phyloP scores from a whole-genome alignment of 2,888 invertebrate genomes.

The Drosophila phalerata region DNA sequence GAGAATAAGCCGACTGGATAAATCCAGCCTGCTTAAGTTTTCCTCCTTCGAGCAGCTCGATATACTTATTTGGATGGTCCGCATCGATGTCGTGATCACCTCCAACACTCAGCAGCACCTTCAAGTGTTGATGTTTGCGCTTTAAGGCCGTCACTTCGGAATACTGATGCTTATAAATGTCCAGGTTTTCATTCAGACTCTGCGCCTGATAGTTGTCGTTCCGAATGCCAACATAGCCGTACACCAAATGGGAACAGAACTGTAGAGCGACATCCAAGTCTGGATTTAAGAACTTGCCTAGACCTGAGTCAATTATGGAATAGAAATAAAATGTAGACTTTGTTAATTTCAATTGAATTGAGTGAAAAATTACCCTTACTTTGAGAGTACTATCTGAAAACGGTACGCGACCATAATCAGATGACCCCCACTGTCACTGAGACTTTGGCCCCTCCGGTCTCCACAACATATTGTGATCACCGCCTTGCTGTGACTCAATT shows the following conservation, averaged over 20 bases:
- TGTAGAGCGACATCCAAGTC: conserved; percentile 91
- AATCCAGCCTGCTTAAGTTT: conserved; percentile 90
- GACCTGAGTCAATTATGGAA: conserved; percentile 87
- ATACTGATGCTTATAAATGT: conserved; percentile 90
- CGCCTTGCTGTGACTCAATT: conserved; percentile 70
- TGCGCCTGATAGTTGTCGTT: conserved; percentile 89
- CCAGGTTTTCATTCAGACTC: conserved; percentile 90
- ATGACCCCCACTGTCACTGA: conserved; percentile 10
- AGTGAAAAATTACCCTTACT: conserved; percentile 33
- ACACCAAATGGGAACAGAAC: conserved; percentile 93
- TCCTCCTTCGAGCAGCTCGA: conserved; percentile 90
- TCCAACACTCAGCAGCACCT: conserved; percentile 91
- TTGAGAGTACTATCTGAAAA: conserved; percentile 10
- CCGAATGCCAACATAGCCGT: conserved; percentile 91
- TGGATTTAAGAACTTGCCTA: conserved; percentile 90
- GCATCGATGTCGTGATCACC: conserved; percentile 90
- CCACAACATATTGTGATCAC: conserved; percentile 46
- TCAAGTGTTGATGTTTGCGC: conserved; percentile 89
- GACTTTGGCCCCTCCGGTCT: conserved; percentile 11
- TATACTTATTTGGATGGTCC: conserved; percentile 89
- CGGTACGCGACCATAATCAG: neutral
- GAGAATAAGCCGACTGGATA: conserved; percentile 89
- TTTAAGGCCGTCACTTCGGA: conserved; percentile 90
- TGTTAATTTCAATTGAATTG: conserved; percentile 3
- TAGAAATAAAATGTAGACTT: conserved; percentile 1